phyloP scores from a whole-genome alignment of 2,113 vertebrate species.

The Indri indri region DNA sequence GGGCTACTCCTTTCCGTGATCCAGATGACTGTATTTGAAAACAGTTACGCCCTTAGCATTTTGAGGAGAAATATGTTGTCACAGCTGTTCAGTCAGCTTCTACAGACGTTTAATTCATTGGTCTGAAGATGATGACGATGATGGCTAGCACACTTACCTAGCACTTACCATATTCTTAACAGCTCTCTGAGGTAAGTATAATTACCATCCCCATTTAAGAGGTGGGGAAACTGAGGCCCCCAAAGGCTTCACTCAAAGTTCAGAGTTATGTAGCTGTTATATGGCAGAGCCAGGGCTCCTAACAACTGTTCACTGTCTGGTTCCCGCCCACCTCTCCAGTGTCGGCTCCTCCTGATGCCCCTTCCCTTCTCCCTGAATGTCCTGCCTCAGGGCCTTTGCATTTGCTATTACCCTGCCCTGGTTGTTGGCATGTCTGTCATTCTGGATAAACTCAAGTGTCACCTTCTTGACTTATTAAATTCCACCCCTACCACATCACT shows the following conservation, averaged over 20 bases:
- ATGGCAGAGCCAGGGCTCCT: no score
- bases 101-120: background rate
- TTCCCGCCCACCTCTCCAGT: no score
- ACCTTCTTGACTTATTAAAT: background rate
- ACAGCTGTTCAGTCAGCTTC: background rate
- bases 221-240: background rate
- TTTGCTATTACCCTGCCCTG: rapidly evolving
- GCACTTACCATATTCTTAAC: background rate
- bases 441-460: background rate
- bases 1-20: background rate
- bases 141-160: rapidly evolving
- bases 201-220: background rate
- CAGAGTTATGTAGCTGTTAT: rapidly evolving
- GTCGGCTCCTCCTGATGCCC: background rate
- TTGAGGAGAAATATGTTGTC: background rate
- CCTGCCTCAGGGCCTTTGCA: background rate
- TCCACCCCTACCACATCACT: rapidly evolving
- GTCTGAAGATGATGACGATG: background rate
- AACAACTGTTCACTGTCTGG: background rate
- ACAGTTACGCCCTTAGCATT: background rate
- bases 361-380: rapidly evolving
- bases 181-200: rapidly evolving
- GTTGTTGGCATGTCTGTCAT: background rate
- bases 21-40: background rate
- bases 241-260: background rate